Evolutionary conservation across 2,113 vertebrate species (phyloP), one percentile per base, ranked within the genome.

Genomic region (Larimichthys crocea): DNA sequence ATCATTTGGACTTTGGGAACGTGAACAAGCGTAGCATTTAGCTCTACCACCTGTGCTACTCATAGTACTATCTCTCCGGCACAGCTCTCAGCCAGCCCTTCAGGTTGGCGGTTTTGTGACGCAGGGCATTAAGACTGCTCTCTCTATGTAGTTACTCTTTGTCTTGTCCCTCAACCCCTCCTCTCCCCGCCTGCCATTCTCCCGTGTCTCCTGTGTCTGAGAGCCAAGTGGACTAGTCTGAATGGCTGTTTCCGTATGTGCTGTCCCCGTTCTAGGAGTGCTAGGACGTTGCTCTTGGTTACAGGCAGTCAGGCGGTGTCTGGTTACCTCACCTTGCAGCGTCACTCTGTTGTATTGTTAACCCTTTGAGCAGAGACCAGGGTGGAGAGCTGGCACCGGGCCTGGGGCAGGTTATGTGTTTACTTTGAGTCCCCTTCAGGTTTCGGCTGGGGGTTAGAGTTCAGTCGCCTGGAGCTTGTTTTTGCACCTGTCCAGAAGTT

Each of bases 321-420:
- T 77, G 71, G 86, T 95, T 95, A 92, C 94, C 82, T 93, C 89
- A 93, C 92, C 89, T 95, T 89, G 88, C 84, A 83, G 83, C 85
- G 92, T 92, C 88, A 87, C 86, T 82, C 57, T 77, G 76, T 70
- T 85, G 81, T 85, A 64, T 86, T 75, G 88, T 92, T 93, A 93
- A 94, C 92, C 84, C 80, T 87, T 90, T 86, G 81, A 84, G 80
- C 64, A 65, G 81, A 74, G 69, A 77, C 55, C 29, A 79, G 92
- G 82, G 90, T 63, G 88, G 80, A 71, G 84, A 80, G 56, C 64
- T 15, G 29, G 60, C 79, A 66, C 69, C 35, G 46, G 77, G 77
- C 88, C 67, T 20, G 6, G 11, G 78, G 79, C 56, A 49, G n/a
- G 31, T 74, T 90, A 72, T 79, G 35, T 79, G 84, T 91, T 92